Conservation (phyloP, 2,888 invertebrate species). For the Eristalis arbustorum region DNA sequence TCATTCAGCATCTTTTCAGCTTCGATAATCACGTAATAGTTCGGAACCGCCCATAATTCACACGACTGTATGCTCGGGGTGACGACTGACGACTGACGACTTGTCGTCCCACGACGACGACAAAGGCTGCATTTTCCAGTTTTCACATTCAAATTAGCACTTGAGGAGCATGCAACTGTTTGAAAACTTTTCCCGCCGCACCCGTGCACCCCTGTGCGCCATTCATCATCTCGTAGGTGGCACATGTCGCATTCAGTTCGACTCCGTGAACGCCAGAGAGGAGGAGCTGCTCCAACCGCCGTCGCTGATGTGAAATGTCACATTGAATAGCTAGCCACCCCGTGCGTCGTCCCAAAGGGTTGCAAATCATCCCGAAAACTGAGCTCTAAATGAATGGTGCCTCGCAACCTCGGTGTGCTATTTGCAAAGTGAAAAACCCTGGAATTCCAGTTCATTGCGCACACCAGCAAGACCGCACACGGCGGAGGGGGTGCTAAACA, state of each 20-base stretch:
- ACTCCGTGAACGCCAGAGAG: slow-evolving; percentile 39
- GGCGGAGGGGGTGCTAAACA: slow-evolving; percentile 55
- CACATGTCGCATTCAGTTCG: slow-evolving; percentile 66
- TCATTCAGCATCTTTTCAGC: slow-evolving; percentile 12
- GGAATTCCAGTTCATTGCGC: slow-evolving; percentile 68
- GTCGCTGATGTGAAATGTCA: slow-evolving; percentile 62
- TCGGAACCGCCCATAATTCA: slow-evolving; percentile 6
- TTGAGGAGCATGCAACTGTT: slow-evolving; percentile 65
- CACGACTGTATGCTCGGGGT: not conserved
- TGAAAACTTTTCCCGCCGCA: slow-evolving; percentile 46
- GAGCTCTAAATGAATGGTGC: slow-evolving; percentile 59
- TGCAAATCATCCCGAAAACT: not conserved
- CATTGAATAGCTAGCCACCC: slow-evolving; percentile 48
- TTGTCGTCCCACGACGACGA: not conserved
- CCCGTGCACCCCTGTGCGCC: not conserved
- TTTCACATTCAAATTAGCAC: slow-evolving; percentile 70
- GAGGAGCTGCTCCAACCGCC: slow-evolving; percentile 12
- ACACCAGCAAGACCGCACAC: slow-evolving; percentile 27
- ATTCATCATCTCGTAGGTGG: slow-evolving; percentile 37
- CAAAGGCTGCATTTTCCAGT: slow-evolving; percentile 56
- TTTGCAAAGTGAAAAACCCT: slow-evolving; percentile 56
- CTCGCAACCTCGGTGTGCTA: slow-evolving; percentile 55
- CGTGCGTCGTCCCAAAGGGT: not conserved
- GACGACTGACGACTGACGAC: too few relatives aligned
- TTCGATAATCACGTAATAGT: slow-evolving; percentile 54